phyloP scores from a whole-genome alignment of 2,113 vertebrate genomes.

The Carassius carassius region DNA sequence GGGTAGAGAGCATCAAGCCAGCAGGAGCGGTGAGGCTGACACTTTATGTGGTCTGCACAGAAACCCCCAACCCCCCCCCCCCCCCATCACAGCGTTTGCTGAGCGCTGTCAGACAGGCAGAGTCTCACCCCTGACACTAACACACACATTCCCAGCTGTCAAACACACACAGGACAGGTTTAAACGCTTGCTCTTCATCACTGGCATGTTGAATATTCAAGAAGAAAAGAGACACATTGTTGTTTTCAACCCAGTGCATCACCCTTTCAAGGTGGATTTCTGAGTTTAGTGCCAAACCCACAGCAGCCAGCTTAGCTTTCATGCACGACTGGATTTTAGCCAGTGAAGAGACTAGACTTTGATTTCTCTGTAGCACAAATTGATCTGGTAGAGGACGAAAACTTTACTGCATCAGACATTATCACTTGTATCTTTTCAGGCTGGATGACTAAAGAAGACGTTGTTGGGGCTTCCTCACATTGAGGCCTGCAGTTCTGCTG shows the following conservation, averaged over 20 bases:
- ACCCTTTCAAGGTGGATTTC: not conserved
- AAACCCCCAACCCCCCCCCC: not conserved
- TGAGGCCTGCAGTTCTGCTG: not conserved
- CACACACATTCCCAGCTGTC: not conserved
- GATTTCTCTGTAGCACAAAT: conserved; percentile 27
- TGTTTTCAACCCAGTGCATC: not conserved
- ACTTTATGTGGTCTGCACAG: conserved; percentile 28
- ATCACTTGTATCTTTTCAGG: conserved; percentile 1
- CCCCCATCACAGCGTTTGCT: conserved; percentile 2
- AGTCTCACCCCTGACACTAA: conserved; percentile 19
- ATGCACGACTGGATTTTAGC: not conserved
- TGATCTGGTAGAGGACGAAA: conserved; percentile 27
- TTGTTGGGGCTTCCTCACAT: not conserved
- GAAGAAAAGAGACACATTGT: not conserved
- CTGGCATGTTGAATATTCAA: conserved; percentile 3
- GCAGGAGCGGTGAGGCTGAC: conserved; percentile 1
- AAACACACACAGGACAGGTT: conserved; percentile 23
- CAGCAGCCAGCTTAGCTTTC: not conserved
- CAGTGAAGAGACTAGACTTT: conserved; percentile 11
- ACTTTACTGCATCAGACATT: conserved; percentile 20
- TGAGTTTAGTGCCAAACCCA: not conserved
- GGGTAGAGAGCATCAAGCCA: conserved; percentile 9
- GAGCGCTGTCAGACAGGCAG: conserved; percentile 4
- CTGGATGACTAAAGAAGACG: not conserved
- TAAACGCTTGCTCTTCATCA: not conserved